These are phyloP conservation scores for Mesodorylaimus sp. DNA, from an alignment of 2,888 invertebrate species.

Conservation along the genomic window DNA sequence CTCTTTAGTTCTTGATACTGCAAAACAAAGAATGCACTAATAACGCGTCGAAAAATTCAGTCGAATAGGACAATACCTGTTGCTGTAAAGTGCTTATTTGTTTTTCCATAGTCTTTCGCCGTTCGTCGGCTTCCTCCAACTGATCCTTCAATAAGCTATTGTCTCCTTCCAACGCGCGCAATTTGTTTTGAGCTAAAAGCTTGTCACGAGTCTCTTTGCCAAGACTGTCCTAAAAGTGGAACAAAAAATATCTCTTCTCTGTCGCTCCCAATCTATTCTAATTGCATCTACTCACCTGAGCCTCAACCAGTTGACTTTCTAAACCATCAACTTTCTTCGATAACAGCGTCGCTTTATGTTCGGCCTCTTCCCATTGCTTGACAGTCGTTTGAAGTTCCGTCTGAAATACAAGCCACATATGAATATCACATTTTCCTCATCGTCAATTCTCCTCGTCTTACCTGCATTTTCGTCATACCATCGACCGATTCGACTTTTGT, in stretches of 20 bases:
- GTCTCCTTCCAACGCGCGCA: not conserved
- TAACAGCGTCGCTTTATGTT: constrained; percentile 68
- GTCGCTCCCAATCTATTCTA: too few species aligned
- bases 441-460: too few species aligned
- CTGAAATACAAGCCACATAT: constrained; percentile 20
- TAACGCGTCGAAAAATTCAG: constrained; percentile 24
- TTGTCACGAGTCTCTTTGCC: not conserved
- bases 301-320: constrained; percentile 68
- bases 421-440: too few species aligned
- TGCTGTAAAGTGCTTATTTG: not conserved
- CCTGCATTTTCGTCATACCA: constrained; percentile 54
- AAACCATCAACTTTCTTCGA: constrained; percentile 61
- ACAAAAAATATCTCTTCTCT: too few species aligned
- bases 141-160: not conserved
- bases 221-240: not conserved
- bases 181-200: not conserved
- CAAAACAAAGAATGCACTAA: too few species aligned
- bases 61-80: not conserved
- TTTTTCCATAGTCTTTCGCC: not conserved
- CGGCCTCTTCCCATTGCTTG: constrained; percentile 58
- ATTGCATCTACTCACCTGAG: too few species aligned
- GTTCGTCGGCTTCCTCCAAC: not conserved
- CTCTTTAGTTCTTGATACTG: constrained; percentile 65
- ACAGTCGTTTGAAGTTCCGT: constrained; percentile 66
- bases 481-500: constrained; percentile 55